A percentile compares a stretch with the other conserved stretches of the same genome.
Conservation (phyloP, 2,113 vertebrate genomes). For the Ardeotis arabs region DNA sequence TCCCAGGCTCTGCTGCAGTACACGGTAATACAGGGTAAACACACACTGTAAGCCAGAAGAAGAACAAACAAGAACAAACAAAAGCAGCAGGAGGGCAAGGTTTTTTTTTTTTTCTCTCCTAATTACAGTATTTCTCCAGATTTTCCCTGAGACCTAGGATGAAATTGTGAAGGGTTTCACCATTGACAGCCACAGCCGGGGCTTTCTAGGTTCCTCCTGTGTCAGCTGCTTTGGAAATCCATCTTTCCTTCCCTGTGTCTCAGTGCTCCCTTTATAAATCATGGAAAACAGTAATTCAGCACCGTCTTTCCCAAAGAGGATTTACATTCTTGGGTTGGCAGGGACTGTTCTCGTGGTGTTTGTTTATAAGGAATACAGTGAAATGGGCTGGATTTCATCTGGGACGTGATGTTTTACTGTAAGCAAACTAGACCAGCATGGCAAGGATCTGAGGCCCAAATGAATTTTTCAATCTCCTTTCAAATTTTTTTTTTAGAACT, state of each 20-base stretch:
- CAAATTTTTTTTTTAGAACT: not conserved
- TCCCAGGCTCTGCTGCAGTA: not conserved
- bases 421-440: not conserved
- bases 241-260: not conserved
- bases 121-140: not conserved
- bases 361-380: not conserved
- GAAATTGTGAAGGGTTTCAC: not conserved
- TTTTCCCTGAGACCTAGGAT: not conserved
- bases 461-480: not conserved
- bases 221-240: not conserved
- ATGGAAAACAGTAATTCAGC: not conserved
- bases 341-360: not conserved
- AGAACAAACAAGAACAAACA: not conserved
- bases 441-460: not conserved
- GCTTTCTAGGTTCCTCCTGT: not conserved
- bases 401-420: not conserved
- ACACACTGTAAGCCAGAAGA: not conserved
- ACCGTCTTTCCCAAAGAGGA: not conserved
- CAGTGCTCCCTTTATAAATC: not conserved
- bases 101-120: no score
- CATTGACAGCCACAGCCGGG: no score
- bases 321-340: slow-evolving; percentile 9
- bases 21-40: not conserved
- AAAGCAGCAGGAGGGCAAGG: not conserved
- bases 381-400: slow-evolving; percentile 6